Conservation (phyloP, 2,888 invertebrate species). For the Euplexia lucipara region DNA sequence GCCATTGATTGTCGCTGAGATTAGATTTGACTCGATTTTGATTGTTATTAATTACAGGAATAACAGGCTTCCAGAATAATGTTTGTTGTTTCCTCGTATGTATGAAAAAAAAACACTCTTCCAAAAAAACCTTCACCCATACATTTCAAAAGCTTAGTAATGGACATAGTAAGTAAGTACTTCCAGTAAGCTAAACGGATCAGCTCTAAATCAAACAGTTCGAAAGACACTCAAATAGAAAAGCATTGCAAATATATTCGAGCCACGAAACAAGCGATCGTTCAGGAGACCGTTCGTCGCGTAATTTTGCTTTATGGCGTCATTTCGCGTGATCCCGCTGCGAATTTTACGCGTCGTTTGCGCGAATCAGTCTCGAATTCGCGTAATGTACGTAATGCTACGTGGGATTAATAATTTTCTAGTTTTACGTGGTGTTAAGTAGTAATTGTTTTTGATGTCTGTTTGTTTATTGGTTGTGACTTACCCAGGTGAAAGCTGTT, state of each 20-base stretch:
- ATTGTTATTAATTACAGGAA: no score
- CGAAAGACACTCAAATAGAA: constrained; percentile 43
- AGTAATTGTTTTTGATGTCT: constrained; percentile 22
- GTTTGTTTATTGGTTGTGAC: constrained; percentile 16
- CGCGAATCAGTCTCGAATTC: constrained; percentile 66
- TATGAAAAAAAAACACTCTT: not conserved
- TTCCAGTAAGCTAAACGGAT: constrained; percentile 28
- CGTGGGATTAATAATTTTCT: constrained; percentile 54
- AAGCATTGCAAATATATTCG: constrained; percentile 55
- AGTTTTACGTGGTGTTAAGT: constrained; percentile 39
- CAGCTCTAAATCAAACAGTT: constrained; percentile 38
- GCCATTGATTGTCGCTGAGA: no score
- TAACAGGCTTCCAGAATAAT: no score
- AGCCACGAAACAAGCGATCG: constrained; percentile 60
- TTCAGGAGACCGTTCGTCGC: constrained; percentile 65
- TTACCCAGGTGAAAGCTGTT: not conserved
- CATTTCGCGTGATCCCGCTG: constrained; percentile 74
- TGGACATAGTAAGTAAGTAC: not conserved
- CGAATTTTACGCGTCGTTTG: constrained; percentile 75
- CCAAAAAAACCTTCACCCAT: not conserved
- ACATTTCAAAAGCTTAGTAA: not conserved
- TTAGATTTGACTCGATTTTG: no score
- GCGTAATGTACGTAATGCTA: constrained; percentile 55
- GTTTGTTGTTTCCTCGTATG: no score
- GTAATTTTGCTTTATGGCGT: constrained; percentile 76